Percentiles rank a stretch among this genome's conserved stretches.
phyloP scores from a whole-genome alignment of 1,140 invertebrate genomes.

The Pseudomyrmex cubaensis region DNA sequence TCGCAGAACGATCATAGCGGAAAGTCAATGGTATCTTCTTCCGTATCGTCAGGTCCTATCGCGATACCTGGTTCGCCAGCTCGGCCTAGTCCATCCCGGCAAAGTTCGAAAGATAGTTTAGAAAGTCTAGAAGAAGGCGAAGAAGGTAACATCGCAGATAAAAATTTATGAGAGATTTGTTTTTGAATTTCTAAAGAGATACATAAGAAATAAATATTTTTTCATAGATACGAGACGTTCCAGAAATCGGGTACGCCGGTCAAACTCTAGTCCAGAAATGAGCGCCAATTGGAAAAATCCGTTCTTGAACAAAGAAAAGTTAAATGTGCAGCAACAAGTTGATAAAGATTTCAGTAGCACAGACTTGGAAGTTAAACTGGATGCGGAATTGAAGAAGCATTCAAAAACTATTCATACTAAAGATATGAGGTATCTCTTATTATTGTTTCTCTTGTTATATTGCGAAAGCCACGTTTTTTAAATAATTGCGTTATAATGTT shows the following conservation, averaged over 20 bases:
- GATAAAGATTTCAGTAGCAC: constrained; percentile 75
- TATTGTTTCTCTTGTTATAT: no score
- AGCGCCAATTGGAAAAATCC: constrained; percentile 93
- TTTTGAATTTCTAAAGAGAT: constrained; percentile 3
- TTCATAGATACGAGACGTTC: constrained; percentile 85
- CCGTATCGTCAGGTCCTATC: constrained; percentile 86
- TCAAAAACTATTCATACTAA: constrained; percentile 88
- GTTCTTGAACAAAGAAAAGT: constrained; percentile 85
- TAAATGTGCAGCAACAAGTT: constrained; percentile 78
- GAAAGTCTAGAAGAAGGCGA: constrained; percentile 87
- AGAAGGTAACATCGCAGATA: constrained; percentile 82
- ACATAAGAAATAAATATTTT: constrained; percentile 1
- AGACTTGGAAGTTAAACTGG: constrained; percentile 82
- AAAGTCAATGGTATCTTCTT: constrained; percentile 83
- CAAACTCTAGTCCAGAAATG: constrained; percentile 96
- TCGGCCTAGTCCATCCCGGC: constrained; percentile 86
- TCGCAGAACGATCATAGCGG: constrained; percentile 75
- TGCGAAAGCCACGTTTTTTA: no score
- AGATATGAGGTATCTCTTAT: constrained; percentile 86
- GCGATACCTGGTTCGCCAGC: constrained; percentile 89
- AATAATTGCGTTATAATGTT: background rate
- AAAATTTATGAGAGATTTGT: no score
- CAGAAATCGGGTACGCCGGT: constrained; percentile 92
- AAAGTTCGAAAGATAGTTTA: constrained; percentile 87
- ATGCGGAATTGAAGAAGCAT: constrained; percentile 87